These are phyloP conservation scores for Cynaeus angustus DNA, from an alignment of 2,888 invertebrate genomes.

Conservation along the genomic window DNA sequence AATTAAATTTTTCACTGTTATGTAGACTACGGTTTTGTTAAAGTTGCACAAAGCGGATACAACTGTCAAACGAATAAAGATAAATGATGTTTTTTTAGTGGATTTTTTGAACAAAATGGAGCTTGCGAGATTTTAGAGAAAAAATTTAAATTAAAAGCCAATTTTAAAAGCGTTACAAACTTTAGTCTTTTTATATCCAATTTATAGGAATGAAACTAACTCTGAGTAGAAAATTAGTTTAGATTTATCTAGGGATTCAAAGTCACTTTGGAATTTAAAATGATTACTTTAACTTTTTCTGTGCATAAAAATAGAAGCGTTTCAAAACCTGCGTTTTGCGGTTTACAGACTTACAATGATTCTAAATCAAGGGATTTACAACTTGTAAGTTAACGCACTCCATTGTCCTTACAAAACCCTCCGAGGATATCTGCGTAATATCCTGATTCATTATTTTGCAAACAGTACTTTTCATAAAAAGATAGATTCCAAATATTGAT, in stretches of 20 bases:
- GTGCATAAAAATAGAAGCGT: too few relatives aligned
- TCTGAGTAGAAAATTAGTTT: too few relatives aligned
- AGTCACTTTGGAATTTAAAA: too few relatives aligned
- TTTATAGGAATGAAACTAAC: too few relatives aligned
- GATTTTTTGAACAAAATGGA: neutral
- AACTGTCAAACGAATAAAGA: constrained; percentile 4
- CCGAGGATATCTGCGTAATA: neutral
- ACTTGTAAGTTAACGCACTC: neutral
- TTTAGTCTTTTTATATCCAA: too few relatives aligned
- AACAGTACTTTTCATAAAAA: neutral
- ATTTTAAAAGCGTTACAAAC: too few relatives aligned
- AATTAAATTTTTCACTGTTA: neutral
- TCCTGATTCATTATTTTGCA: constrained; percentile 11
- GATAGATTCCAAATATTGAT: too few relatives aligned
- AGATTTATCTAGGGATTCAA: too few relatives aligned
- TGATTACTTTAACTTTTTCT: too few relatives aligned
- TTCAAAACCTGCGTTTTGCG: too few relatives aligned
- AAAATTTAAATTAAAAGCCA: too few relatives aligned
- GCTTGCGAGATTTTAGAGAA: neutral
- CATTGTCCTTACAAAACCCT: constrained; percentile 1
- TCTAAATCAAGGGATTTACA: constrained; percentile 16
- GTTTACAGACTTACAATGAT: neutral
- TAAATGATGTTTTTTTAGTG: constrained; percentile 1
- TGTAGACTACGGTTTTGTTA: neutral
- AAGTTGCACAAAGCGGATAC: constrained; percentile 1